These are phyloP conservation scores for Peromyscus maniculatus DNA, from an alignment of 2,113 vertebrate genomes.

Conservation along the genomic window DNA sequence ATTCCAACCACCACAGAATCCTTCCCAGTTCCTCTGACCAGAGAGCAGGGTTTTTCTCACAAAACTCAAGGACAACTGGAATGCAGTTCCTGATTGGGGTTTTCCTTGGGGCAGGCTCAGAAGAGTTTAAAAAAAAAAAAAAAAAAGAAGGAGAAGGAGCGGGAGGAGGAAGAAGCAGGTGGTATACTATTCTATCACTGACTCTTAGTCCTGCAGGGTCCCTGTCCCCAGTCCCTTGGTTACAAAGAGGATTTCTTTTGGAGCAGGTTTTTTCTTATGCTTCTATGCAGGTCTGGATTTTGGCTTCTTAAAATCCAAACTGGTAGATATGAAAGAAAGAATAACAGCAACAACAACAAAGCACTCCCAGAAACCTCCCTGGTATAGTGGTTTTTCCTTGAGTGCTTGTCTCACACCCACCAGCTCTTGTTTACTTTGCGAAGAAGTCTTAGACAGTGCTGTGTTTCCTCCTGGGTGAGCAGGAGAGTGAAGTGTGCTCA, in stretches of 20 bases:
- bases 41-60: neutral
- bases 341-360: neutral
- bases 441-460: neutral
- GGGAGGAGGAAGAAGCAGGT: neutral
- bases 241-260: neutral
- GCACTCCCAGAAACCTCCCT: neutral
- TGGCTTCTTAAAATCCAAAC: neutral
- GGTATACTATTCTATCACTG: neutral
- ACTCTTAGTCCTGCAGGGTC: neutral
- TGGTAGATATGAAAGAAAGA: neutral
- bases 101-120: neutral
- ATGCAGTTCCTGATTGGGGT: neutral
- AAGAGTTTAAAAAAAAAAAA: neutral
- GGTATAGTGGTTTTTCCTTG: neutral
- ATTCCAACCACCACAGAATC: neutral
- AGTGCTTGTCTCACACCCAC: neutral
- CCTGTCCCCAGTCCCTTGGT: neutral
- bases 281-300: neutral
- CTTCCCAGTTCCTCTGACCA: neutral
- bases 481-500: neutral
- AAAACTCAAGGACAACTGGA: neutral
- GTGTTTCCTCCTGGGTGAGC: neutral
- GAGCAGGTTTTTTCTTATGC: neutral
- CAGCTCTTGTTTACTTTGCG: slow-evolving; percentile 14
- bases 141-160: neutral